Base-by-base conservation (phyloP, 2,113 vertebrate genomes). In the Eudorcas thomsonii region DNA sequence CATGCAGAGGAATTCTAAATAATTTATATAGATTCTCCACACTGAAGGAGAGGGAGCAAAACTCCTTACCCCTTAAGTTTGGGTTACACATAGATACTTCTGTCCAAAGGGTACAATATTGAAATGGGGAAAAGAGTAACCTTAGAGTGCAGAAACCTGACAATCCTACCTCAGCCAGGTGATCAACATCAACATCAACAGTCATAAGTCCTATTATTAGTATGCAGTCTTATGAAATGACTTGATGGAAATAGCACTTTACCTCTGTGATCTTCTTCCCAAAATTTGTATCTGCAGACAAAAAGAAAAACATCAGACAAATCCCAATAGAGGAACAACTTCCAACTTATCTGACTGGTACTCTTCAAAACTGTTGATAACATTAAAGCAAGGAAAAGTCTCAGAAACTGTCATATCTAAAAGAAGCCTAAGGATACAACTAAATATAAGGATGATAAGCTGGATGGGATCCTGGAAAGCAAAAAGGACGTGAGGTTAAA, bases 1-100 rank as follows among this genome's bases (percentile, higher is more conserved):
- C 57, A 89, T 59, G 64, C 55, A 92, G 64, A 95, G 64, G 77
- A 78, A 57, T 64, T 78, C 33, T 95, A 84, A 96, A 88, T 94
- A 92, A 91, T 88, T 94, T 45, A 96, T 92, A 48, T 55, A 62
- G 83, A 48, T 77, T 83, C 19, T 48, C 88, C 19, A 91, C 45
- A 62, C 14, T 83, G 82, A 92, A 50, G 45, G 33, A 87, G 78
- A 92, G 36, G 25, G 17, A 91, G 23, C 30, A 55, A 55, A 83
- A 88, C 26, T 30, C 45, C 23, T 83, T 17, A 57, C 10, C 48
- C 16, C n/a, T 82, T 88, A 62, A 88, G 54, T 62, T 12, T 43
- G 59, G n/a, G 52, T 78, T 62, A 64, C n/a, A 43, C 21, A 16
- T 43, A 57, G 45, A 62, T 30, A 88, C 23, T 52, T 94, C 36